phyloP scores from a whole-genome alignment of 2,888 invertebrate genomes.

The Xanthia togata region DNA sequence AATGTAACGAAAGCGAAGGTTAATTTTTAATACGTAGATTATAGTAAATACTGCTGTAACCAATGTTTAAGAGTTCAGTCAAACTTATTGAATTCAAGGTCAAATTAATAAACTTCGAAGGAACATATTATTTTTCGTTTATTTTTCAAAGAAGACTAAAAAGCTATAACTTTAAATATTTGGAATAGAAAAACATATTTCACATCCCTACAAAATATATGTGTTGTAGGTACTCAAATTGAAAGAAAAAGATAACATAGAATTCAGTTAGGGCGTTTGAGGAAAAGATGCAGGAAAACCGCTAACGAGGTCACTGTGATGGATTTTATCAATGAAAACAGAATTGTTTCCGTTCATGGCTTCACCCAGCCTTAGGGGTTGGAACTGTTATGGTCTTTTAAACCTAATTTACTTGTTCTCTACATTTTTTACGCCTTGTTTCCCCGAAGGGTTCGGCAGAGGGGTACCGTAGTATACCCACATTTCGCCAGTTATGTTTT shows the following conservation, averaged over 20 bases:
- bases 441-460: too few species aligned
- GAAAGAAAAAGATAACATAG: conserved; percentile 34
- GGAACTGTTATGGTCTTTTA: neutral
- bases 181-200: neutral
- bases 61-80: neutral
- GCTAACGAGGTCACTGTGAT: conserved; percentile 16
- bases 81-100: neutral
- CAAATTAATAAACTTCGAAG: neutral
- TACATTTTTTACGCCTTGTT: too few species aligned
- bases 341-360: conserved; percentile 28
- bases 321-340: conserved; percentile 42
- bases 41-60: too few species aligned
- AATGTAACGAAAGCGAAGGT: too few species aligned
- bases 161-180: neutral
- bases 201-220: neutral
- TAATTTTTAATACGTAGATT: neutral
- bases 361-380: neutral
- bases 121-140: neutral
- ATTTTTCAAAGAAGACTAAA: too few species aligned
- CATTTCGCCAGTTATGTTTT: too few species aligned
- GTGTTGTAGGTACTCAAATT: neutral
- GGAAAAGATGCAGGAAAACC: conserved; percentile 52
- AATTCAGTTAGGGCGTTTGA: conserved; percentile 22
- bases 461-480: too few species aligned
- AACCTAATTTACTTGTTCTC: neutral